Percentiles rank a stretch among this genome's conserved stretches.
Evolutionary conservation across 2,113 vertebrate genomes (phyloP).

Genomic region (Saguinus midas): DNA sequence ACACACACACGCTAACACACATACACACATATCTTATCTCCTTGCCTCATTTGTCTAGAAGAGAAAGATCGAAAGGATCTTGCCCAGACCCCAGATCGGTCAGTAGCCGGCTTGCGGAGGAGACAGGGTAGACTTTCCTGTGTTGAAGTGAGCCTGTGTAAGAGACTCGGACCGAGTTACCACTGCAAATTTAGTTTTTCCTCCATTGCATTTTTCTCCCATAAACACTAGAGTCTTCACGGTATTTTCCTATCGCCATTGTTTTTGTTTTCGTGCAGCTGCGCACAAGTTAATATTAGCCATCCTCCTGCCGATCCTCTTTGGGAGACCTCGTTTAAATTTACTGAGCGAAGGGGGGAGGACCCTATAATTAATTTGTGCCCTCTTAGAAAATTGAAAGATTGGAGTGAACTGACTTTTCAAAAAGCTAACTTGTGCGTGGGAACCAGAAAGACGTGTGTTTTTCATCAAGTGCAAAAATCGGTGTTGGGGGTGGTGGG

Average conservation of each 20-base stretch:
- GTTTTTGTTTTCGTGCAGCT: not conserved
- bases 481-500: not conserved
- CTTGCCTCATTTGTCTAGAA: not conserved
- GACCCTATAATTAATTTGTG: not conserved
- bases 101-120: too few species aligned
- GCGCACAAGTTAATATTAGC: not conserved
- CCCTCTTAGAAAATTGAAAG: not conserved
- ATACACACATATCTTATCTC: not conserved
- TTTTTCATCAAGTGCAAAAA: slow-evolving; percentile 55
- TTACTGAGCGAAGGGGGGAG: not conserved
- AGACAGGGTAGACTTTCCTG: not conserved
- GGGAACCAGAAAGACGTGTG: slow-evolving; percentile 5
- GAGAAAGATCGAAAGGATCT: not conserved
- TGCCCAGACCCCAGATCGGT: too few species aligned
- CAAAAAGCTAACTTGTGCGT: not conserved
- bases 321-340: not conserved
- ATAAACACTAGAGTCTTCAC: not conserved
- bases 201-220: not conserved
- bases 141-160: not conserved
- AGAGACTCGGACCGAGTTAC: accelerated
- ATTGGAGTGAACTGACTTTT: not conserved
- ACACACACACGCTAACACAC: not conserved
- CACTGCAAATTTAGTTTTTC: not conserved
- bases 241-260: not conserved
- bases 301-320: not conserved